Evolutionary conservation across 1,140 invertebrate genomes (phyloP).

Genomic region (Gryllus bimaculatus): DNA sequence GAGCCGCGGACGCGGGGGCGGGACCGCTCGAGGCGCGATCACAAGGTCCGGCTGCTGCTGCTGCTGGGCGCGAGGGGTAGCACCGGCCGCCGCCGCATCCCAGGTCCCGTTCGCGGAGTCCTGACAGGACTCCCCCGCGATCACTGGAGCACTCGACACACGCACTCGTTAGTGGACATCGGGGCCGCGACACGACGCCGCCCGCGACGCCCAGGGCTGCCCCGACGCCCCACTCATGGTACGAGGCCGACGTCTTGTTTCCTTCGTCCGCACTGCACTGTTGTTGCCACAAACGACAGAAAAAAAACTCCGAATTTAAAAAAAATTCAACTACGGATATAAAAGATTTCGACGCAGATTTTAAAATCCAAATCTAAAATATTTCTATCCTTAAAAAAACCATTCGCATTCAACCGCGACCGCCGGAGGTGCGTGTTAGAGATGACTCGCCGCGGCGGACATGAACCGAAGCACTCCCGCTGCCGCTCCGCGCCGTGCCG

Average conservation of each 20-base stretch:
- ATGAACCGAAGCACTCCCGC: neutral
- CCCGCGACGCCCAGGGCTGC: neutral
- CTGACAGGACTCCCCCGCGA: neutral
- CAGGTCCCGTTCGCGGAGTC: neutral
- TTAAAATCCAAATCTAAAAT: constrained; percentile 1
- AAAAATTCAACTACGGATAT: neutral
- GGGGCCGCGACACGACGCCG: too few species aligned
- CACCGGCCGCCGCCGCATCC: neutral
- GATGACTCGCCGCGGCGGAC: neutral
- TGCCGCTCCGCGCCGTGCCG: too few species aligned
- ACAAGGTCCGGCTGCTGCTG: neutral
- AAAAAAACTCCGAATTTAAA: neutral
- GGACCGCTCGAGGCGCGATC: neutral
- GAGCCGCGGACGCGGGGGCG: neutral
- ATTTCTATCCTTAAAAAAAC: neutral
- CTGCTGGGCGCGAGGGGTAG: too few species aligned
- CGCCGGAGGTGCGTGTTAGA: neutral
- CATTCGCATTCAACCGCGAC: neutral
- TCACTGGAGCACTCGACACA: neutral
- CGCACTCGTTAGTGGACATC: neutral
- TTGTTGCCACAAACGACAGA: neutral
- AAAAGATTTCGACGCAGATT: neutral
- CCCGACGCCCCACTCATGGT: neutral
- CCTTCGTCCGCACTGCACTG: neutral
- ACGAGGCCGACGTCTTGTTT: neutral